Evolutionary conservation across 2,113 vertebrate species (phyloP).

Genomic region (Aleadryas rufinucha): DNA sequence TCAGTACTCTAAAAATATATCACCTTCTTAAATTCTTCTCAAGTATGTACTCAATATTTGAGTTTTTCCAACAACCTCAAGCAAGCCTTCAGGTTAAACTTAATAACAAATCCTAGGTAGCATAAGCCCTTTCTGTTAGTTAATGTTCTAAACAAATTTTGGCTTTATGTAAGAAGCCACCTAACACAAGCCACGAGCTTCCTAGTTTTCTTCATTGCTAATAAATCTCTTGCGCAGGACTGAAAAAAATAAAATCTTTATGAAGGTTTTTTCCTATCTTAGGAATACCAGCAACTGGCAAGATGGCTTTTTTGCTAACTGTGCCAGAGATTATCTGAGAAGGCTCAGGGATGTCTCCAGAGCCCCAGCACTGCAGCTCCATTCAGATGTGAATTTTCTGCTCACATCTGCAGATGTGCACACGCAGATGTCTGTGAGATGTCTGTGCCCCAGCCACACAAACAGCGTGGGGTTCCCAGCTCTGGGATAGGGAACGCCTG

Average conservation of each 20-base stretch:
- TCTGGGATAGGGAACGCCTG: not conserved
- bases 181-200: not conserved
- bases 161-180: not conserved
- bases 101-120: not conserved
- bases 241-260: not conserved
- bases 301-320: not conserved
- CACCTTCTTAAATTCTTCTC: constrained; percentile 58
- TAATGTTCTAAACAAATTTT: not conserved
- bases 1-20: constrained; percentile 34
- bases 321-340: not conserved
- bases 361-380: not conserved
- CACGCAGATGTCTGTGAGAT: fast-evolving
- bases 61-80: constrained; percentile 17
- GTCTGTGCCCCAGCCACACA: not conserved
- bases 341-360: not conserved
- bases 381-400: not conserved
- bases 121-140: not conserved
- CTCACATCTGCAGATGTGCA: not conserved
- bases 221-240: not conserved
- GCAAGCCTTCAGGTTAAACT: constrained; percentile 8
- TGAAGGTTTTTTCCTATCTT: not conserved
- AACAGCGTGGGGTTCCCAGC: fast-evolving
- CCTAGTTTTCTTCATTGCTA: not conserved
- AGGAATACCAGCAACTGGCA: not conserved
- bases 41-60: constrained; percentile 18